Conservation (phyloP, 2,113 vertebrate species). For the Leptodactylus fuscus region DNA sequence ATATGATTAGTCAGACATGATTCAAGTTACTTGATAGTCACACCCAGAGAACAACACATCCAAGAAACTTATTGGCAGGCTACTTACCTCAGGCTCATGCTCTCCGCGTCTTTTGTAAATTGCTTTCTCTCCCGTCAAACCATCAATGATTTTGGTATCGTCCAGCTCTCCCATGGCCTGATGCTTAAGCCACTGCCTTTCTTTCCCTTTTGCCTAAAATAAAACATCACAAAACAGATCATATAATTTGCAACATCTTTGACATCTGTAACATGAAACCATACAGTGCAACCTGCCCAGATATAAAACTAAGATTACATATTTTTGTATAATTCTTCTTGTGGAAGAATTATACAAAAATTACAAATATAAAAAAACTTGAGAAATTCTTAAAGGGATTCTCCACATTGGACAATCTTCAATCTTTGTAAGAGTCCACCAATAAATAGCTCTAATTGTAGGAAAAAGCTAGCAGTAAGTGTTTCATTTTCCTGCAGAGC, state of each 20-base stretch:
- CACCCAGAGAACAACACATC: not conserved
- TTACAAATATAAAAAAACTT: no score
- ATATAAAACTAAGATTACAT: no score
- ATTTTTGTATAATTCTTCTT: no score
- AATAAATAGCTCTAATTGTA: no score
- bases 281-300: not conserved
- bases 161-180: slow-evolving; percentile 93
- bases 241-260: not conserved
- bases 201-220: slow-evolving; percentile 93
- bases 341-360: no score
- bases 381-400: no score
- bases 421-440: no score
- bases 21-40: not conserved
- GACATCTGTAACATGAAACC: not conserved
- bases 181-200: slow-evolving; percentile 94
- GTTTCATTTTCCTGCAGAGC: no score
- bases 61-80: not conserved
- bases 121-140: slow-evolving; percentile 92
- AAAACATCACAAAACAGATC: not conserved
- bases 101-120: slow-evolving; percentile 95
- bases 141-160: slow-evolving; percentile 96
- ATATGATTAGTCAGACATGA: slow-evolving; percentile 23
- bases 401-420: no score
- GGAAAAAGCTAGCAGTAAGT: no score
- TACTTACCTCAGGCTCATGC: slow-evolving; percentile 88